Evolutionary conservation across 2,888 invertebrate species (phyloP).

Genomic region (Cylindroiulus punctatus): DNA sequence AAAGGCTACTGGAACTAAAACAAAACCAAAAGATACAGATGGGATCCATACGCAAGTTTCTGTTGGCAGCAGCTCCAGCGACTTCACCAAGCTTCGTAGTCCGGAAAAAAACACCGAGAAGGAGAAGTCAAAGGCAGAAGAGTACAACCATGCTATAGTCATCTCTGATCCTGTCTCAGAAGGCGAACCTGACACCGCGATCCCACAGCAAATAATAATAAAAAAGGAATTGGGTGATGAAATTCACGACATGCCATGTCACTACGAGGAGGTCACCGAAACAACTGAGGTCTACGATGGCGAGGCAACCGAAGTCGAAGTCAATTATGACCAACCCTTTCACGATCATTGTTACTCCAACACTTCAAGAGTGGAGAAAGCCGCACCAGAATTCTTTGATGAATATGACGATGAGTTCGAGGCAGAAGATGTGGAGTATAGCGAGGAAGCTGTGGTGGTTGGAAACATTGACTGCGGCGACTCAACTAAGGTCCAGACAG

Average conservation of each 20-base stretch:
- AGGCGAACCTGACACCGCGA: neutral
- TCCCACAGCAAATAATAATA: neutral
- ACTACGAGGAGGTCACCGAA: conserved; percentile 3
- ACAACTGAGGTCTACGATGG: neutral
- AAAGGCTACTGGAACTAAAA: neutral
- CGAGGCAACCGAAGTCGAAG: neutral
- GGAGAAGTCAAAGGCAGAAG: neutral
- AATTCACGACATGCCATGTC: neutral
- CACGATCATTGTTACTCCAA: conserved; percentile 57
- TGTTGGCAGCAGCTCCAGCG: neutral
- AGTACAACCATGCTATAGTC: neutral
- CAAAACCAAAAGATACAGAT: neutral
- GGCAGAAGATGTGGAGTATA: conserved; percentile 24
- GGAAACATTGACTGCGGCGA: neutral
- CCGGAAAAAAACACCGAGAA: conserved; percentile 3
- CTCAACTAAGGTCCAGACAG: neutral
- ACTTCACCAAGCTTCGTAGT: neutral
- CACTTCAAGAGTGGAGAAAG: neutral
- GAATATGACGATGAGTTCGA: conserved; percentile 27
- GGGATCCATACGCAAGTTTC: neutral
- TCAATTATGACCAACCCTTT: conserved; percentile 52
- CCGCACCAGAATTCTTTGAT: neutral
- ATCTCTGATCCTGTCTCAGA: neutral
- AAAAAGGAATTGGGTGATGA: neutral
- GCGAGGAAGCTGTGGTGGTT: conserved; percentile 3